Percentiles rank a stretch among this genome's conserved stretches.
phyloP scores from a whole-genome alignment of 2,113 vertebrate species.

The Semnornis frantzii region DNA sequence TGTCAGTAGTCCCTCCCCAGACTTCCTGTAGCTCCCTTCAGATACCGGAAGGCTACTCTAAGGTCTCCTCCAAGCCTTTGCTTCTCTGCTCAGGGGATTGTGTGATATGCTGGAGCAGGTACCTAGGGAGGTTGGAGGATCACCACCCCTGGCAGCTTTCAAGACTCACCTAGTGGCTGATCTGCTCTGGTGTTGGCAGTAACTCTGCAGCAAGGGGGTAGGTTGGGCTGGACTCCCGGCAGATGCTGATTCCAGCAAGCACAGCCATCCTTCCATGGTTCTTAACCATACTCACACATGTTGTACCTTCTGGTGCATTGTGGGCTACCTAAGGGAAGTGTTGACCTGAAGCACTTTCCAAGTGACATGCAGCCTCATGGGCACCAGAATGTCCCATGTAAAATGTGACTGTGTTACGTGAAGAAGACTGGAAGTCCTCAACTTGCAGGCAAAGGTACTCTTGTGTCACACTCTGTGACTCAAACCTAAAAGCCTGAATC shows the following conservation, averaged over 20 bases:
- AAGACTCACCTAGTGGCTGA: not conserved
- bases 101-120: not conserved
- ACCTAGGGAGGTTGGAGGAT: not conserved
- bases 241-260: not conserved
- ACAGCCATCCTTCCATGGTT: rapidly evolving
- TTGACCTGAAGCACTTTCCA: not conserved
- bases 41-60: no score
- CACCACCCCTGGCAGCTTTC: not conserved
- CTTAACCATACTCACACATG: not conserved
- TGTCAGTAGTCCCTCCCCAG: no score
- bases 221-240: not conserved
- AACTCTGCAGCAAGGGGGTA: not conserved
- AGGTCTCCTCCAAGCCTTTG: no score
- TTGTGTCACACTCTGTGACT: rapidly evolving
- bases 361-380: not conserved
- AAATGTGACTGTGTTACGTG: not conserved
- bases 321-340: not conserved
- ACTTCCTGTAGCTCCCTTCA: no score
- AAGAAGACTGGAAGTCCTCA: not conserved
- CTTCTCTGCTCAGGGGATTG: not conserved
- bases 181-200: not conserved
- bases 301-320: not conserved
- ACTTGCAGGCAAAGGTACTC: not conserved
- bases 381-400: rapidly evolving
- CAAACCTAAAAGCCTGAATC: not conserved